Evolutionary conservation across 2,888 invertebrate species (phyloP).

Genomic region (Drosophila greeni): DNA sequence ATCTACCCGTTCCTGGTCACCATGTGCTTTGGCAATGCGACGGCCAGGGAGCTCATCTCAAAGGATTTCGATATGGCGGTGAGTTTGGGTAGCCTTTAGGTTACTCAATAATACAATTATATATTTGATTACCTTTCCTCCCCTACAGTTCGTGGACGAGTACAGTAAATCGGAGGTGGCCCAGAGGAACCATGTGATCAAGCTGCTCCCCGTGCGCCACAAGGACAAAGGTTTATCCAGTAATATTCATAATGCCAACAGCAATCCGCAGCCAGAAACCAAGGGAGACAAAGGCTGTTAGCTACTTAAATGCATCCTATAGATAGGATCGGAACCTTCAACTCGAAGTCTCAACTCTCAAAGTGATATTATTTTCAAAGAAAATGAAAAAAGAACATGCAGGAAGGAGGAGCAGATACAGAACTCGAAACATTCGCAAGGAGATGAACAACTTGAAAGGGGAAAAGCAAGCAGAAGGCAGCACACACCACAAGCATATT

Average conservation of each 20-base stretch:
- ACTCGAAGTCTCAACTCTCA: conserved; percentile 37
- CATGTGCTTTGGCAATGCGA: conserved; percentile 76
- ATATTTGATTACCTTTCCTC: not conserved
- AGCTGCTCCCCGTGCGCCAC: conserved; percentile 48
- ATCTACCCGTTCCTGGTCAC: conserved; percentile 79
- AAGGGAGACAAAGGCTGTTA: conserved; percentile 21
- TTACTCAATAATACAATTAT: not conserved
- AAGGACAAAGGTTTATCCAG: conserved; percentile 19
- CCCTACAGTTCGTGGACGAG: conserved; percentile 76
- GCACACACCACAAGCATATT: conserved; percentile 40
- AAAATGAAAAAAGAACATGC: conserved; percentile 47
- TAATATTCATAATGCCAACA: conserved; percentile 6
- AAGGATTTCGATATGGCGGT: conserved; percentile 78
- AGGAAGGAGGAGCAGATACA: conserved; percentile 8
- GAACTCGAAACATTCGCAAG: conserved; percentile 62
- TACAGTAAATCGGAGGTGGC: conserved; percentile 78
- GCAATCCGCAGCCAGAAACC: conserved; percentile 13
- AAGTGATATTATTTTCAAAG: conserved; percentile 73
- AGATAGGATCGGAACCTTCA: conserved; percentile 10
- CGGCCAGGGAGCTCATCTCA: conserved; percentile 76
- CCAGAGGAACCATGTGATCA: conserved; percentile 76
- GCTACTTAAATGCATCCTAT: conserved; percentile 7
- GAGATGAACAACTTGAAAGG: conserved; percentile 21
- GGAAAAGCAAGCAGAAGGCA: conserved; percentile 19
- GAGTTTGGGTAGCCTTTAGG: conserved; percentile 36